Evolutionary conservation across 2,797 vertebrate species (phyloP).

Genomic region (Capromys pilorides): DNA sequence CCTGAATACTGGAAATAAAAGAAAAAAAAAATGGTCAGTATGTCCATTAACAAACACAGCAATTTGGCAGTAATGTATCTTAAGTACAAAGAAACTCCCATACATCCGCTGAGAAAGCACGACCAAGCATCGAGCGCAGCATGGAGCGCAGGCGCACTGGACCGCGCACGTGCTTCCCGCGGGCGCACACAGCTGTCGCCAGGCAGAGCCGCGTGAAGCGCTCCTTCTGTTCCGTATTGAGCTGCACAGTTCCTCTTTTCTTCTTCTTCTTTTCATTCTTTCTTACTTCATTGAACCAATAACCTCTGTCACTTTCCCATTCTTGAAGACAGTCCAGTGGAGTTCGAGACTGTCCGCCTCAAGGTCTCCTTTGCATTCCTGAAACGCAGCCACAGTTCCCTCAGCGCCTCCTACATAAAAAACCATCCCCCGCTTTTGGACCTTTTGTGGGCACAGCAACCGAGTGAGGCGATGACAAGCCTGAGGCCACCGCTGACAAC

Average conservation of each 20-base stretch:
- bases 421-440: constrained; percentile 98
- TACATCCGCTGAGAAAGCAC: constrained; percentile 90
- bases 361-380: constrained; percentile 97
- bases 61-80: constrained; percentile 86
- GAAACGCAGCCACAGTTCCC: constrained; percentile 95
- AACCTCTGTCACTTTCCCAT: constrained; percentile 94
- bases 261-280: constrained; percentile 88
- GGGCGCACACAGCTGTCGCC: constrained; percentile 57
- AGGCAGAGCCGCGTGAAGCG: constrained; percentile 87
- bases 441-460: constrained; percentile 95
- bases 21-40: constrained; percentile 81
- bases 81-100: constrained; percentile 84
- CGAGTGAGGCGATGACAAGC: constrained; percentile 98
- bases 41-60: constrained; percentile 89
- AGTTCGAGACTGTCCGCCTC: constrained; percentile 95
- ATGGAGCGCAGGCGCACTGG: constrained; percentile 42
- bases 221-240: constrained; percentile 92
- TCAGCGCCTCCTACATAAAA: constrained; percentile 90
- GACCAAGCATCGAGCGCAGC: constrained; percentile 84
- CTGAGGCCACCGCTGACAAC: constrained; percentile 97
- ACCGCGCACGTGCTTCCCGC: not conserved
- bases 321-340: constrained; percentile 96
- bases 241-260: constrained; percentile 80
- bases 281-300: constrained; percentile 97
- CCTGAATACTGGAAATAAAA: constrained; percentile 82